A percentile compares a stretch with the other conserved stretches of the same genome.
These are phyloP conservation scores for Calameuta pallipes DNA, from an alignment of 2,888 invertebrate species.

Conservation along the genomic window DNA sequence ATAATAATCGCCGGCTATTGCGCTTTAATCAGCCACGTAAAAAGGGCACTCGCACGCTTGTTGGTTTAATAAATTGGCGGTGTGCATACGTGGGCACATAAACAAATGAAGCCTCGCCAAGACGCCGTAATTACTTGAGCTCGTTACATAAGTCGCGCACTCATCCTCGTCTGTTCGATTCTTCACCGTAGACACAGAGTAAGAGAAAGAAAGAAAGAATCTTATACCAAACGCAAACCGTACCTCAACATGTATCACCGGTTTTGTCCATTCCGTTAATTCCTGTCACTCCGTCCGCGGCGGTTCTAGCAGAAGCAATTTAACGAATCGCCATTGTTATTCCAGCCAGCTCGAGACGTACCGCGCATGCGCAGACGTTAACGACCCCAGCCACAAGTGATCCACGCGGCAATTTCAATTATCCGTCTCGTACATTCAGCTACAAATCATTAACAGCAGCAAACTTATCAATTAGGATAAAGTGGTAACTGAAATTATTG, in stretches of 20 bases:
- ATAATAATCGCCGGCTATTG: conserved; percentile 1
- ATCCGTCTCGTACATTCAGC: neutral
- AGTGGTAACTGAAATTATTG: neutral
- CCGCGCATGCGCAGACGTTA: neutral
- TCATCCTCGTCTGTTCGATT: conserved; percentile 9
- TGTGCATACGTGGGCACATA: conserved; percentile 20
- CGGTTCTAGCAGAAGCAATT: neutral
- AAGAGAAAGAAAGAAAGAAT: neutral
- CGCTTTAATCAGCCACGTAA: conserved; percentile 29
- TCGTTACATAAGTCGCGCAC: conserved; percentile 30
- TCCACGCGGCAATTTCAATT: conserved; percentile 3
- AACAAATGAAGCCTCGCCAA: conserved; percentile 28
- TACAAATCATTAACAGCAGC: neutral
- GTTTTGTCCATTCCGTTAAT: neutral
- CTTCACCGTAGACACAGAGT: neutral
- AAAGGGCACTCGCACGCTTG: conserved; percentile 24
- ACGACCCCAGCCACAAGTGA: neutral
- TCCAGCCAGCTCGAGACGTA: neutral
- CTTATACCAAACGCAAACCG: neutral
- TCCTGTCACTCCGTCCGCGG: neutral
- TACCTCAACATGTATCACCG: neutral
- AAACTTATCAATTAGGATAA: neutral
- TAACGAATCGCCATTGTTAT: neutral
- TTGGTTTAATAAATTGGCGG: conserved; percentile 31
- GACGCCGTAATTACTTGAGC: conserved; percentile 28